Percentiles rank a stretch among this genome's conserved stretches.
Evolutionary conservation across 37 sponge, comb jelly and placozoan genomes (phyloP).

Genomic region (Haliclona indistincta): DNA sequence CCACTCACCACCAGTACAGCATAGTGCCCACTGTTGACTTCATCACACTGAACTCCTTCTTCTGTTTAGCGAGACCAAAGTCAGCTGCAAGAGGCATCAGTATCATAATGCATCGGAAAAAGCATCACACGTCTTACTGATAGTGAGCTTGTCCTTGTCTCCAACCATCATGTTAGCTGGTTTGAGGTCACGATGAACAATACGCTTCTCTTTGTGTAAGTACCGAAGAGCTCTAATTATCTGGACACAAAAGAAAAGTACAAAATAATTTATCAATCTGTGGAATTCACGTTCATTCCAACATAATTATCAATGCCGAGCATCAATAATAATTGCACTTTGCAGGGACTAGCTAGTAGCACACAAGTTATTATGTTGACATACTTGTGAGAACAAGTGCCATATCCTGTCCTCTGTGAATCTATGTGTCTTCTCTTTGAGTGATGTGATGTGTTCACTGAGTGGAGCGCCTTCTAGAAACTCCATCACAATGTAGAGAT

Average conservation of each 20-base stretch:
- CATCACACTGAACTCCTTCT: constrained; percentile 81
- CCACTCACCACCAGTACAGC: constrained; percentile 85
- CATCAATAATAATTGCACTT: too few species aligned
- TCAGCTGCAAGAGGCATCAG: constrained; percentile 79
- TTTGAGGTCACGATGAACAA: constrained; percentile 86
- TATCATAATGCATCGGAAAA: neutral
- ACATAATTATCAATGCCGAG: too few species aligned
- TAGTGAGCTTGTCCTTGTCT: constrained; percentile 80
- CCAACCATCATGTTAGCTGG: constrained; percentile 90
- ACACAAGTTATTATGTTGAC: too few species aligned
- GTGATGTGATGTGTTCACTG: constrained; percentile 71
- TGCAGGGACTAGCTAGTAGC: too few species aligned
- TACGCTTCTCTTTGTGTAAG: constrained; percentile 85
- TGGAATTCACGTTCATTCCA: too few species aligned
- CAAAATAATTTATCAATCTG: too few species aligned
- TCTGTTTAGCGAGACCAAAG: constrained; percentile 90
- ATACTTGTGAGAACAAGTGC: constrained; percentile 83
- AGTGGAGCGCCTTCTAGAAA: constrained; percentile 88
- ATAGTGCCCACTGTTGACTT: constrained; percentile 89
- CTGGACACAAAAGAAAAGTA: too few species aligned
- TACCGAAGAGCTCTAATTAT: constrained; percentile 85
- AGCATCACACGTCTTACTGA: constrained; percentile 62
- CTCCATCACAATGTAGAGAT: constrained; percentile 93
- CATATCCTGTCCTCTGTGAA: constrained; percentile 85
- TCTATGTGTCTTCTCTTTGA: constrained; percentile 71